A percentile compares a stretch with the other conserved stretches of the same genome.
Conservation (phyloP, 2,888 invertebrate species). For the Rhimphoctona megacephalus region DNA sequence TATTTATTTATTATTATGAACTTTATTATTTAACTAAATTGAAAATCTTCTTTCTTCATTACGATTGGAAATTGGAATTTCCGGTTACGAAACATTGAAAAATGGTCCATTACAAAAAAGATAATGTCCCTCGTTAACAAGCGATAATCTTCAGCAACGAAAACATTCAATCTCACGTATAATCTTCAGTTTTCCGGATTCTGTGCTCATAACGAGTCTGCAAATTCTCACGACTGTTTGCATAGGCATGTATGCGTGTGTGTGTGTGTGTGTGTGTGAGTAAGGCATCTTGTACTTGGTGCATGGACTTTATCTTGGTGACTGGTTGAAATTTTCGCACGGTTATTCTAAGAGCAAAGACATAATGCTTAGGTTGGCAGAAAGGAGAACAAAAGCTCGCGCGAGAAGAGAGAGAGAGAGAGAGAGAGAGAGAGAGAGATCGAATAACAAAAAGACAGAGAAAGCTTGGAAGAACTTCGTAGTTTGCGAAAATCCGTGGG, state of each 20-base stretch:
- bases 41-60: too few relatives aligned
- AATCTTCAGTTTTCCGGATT: neutral
- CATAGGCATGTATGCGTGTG: neutral
- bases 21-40: neutral
- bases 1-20: neutral
- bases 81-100: neutral
- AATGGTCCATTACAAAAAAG: neutral
- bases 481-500: neutral
- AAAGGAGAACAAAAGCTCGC: conserved; percentile 33
- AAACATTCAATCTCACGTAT: neutral
- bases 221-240: neutral
- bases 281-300: neutral
- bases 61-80: neutral
- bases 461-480: neutral
- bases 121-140: neutral
- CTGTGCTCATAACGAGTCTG: conserved; percentile 6
- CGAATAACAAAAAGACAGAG: neutral
- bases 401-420: neutral
- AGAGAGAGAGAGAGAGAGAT: neutral
- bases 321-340: neutral
- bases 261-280: neutral
- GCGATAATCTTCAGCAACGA: neutral
- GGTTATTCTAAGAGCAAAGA: conserved; percentile 9
- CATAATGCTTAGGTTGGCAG: conserved; percentile 17
- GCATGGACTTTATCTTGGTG: conserved; percentile 16